Percentiles rank a stretch among this genome's conserved stretches.
These are phyloP conservation scores for Planococcus citri DNA, from an alignment of 1,140 invertebrate genomes.

Conservation along the genomic window DNA sequence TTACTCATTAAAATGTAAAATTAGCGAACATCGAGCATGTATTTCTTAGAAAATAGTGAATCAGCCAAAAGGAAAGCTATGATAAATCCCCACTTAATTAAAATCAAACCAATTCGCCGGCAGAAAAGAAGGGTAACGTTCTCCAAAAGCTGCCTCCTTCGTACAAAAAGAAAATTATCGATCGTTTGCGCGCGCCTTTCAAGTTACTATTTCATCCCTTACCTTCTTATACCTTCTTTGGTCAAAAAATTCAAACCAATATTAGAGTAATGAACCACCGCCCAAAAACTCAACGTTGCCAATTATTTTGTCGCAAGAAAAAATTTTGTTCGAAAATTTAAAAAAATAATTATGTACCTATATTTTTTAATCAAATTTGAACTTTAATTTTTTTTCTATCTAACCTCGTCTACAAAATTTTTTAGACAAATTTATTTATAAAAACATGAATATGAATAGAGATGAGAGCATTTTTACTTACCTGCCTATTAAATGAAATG, in stretches of 20 bases:
- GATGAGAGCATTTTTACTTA: too few relatives aligned
- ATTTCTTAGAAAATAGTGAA: background rate
- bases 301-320: background rate
- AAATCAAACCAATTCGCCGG: background rate
- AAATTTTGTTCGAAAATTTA: background rate
- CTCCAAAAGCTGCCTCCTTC: slow-evolving; percentile 1
- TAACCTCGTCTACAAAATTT: too few relatives aligned
- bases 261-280: slow-evolving; percentile 6
- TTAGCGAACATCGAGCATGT: background rate
- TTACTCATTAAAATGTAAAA: background rate
- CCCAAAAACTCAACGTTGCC: background rate
- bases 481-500: too few relatives aligned
- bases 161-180: background rate
- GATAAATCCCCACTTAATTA: slow-evolving; percentile 3
- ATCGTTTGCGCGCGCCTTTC: background rate
- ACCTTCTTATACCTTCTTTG: background rate
- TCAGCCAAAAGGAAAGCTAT: background rate
- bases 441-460: too few relatives aligned
- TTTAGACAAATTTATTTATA: too few relatives aligned
- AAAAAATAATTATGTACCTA: background rate
- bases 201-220: slow-evolving; percentile 2
- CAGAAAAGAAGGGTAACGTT: background rate
- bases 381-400: too few relatives aligned
- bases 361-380: too few relatives aligned
- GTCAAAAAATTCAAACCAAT: background rate